phyloP scores from a whole-genome alignment of 2,888 invertebrate species.

The Nasonia oneida region DNA sequence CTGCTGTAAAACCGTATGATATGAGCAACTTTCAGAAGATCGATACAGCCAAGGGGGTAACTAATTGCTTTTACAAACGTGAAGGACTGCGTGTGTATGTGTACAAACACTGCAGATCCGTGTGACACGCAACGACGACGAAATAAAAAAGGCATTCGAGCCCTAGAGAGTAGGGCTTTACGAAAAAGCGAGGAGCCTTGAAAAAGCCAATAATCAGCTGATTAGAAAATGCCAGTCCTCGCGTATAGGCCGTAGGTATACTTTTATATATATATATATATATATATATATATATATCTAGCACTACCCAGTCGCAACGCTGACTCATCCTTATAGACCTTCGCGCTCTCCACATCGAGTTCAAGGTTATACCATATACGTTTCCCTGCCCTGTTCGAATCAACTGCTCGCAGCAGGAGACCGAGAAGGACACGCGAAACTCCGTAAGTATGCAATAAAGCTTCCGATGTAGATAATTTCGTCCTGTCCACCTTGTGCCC shows the following conservation, averaged over 20 bases:
- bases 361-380: constrained; percentile 35
- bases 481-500: too few relatives aligned
- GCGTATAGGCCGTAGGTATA: neutral
- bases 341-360: constrained; percentile 33
- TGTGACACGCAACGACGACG: neutral
- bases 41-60: neutral
- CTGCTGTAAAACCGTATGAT: too few relatives aligned
- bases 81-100: too few relatives aligned
- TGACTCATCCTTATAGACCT: constrained; percentile 51
- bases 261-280: too few relatives aligned
- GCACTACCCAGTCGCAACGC: constrained; percentile 1
- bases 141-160: neutral
- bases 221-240: constrained; percentile 44
- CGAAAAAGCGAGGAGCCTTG: neutral
- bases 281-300: too few relatives aligned
- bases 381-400: neutral
- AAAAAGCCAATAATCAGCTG: constrained; percentile 48
- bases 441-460: too few relatives aligned
- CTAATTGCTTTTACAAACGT: too few relatives aligned
- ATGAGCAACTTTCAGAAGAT: neutral
- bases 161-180: neutral
- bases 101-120: neutral
- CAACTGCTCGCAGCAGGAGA: neutral
- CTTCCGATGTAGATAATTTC: too few relatives aligned
- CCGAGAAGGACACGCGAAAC: neutral